Evolutionary conservation across 2,888 invertebrate species (phyloP), one percentile per base, ranked within the genome.

Genomic region (Candidula unifasciata): DNA sequence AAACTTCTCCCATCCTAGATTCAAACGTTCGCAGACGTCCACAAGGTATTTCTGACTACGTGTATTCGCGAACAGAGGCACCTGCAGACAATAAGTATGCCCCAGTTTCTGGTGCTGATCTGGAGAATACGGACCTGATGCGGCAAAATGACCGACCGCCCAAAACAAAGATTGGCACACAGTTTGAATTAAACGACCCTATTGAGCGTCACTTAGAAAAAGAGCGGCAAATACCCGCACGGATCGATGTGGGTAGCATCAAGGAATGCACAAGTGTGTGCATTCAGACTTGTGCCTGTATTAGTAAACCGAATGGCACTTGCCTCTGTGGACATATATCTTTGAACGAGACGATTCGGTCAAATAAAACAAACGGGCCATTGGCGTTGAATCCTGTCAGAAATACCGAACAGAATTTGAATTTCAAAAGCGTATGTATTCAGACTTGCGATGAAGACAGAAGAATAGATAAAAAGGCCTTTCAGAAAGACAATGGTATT

Each of bases 281-380:
- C 35, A 33, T 52, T 44, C 79, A 79, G 27, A 79, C 79, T 8
- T 79, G 79, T 16, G 68, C 52, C 2, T 79, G 79, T 52, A 64
- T 79, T 30, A 64, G 68, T 30, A 66, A 79, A 68, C 44, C 37
- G n/a, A 52, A 44, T n/a, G 44, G 79, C n/a, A 66, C 13, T 5
- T 79, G 79, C 21, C 8, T 44, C 6, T 79, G 79, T 27, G 79
- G 79, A 30, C 44, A 64, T 37, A 8, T 64, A n/a, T 30, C 64
- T 18, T 1, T 33, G 27, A 60, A 60, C 21, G 37, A 78, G 2
- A 60, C 21, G 16, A 60, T 18, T 60, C 16, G 13, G 30, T 33
- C 57, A 57, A 64, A 2, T 1, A 60, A 60, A 78, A 78, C 13
- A 3, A 64, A 16, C 35, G 2, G 1, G 33, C 10, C 5, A 0